Base-by-base conservation (phyloP, 2,797 vertebrate species). In the Artibeus lituratus region DNA sequence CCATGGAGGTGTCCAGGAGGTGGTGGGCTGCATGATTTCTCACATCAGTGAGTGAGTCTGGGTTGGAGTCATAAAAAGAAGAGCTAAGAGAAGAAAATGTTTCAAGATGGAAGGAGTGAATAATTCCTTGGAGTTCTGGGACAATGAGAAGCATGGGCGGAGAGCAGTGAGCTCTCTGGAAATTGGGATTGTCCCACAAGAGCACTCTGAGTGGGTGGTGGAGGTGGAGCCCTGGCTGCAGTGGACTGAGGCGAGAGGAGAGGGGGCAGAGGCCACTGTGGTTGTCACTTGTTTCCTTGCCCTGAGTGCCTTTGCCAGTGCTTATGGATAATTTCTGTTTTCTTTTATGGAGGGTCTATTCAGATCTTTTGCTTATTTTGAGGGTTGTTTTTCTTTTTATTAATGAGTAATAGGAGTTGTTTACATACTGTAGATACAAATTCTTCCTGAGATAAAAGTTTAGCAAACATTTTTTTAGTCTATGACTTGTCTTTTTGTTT, bases 11-110 rank as follows among this genome's bases (percentile, higher is more conserved):
- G 86, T 57, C 76, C 32, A 59, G 18, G 77, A 62, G 90, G 70
- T 69, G 35, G 15, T 59, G 70, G 73, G 73, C 15, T 76, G 3
- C 24, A 0, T 37, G 24, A 84, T 76, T 89, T 96, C 67, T 76
- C 80, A 85, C 29, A 65, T 89, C 12, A 86, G 37, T 47, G 32
- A 87, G 32, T 42, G n/a, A 62, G 4, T 62, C 21, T 55, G 70
- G 49, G 35, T n/a, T 70, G 26, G 26, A 55, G 12, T 51, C 85
- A 81, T 35, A 62, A 86, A 89, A 88, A 89, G 37, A 94, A 91
- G 44, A 95, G 57, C 37, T 24, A 74, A 80, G n/a, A 80, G 72
- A 81, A 93, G 55, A 91, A 93, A 93, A 62, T 77, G n/a, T 88
- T 96, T 81, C 49, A 49, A 76, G 14, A 84, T 76, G n/a, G n/a